Evolutionary conservation across 2,113 vertebrate genomes (phyloP).

Genomic region (Pseudonaja textilis): DNA sequence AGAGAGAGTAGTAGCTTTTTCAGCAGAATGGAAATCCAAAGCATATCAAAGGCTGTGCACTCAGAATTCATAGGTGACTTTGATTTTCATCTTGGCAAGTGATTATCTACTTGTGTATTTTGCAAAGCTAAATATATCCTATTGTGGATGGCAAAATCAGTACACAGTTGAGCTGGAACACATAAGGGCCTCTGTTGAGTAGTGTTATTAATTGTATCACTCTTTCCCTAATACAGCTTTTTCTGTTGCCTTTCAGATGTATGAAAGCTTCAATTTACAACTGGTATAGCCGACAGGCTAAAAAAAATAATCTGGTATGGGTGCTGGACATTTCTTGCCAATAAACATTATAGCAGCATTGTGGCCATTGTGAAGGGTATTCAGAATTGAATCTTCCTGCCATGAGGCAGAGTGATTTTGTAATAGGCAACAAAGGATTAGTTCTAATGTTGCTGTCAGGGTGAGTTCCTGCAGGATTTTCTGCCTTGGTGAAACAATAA

Average conservation of each 20-base stretch:
- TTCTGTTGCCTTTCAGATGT: neutral
- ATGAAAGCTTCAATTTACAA: neutral
- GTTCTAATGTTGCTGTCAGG: neutral
- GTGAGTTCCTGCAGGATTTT: neutral
- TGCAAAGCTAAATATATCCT: neutral
- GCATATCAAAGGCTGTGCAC: conserved; percentile 68
- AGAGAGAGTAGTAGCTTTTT: conserved; percentile 69
- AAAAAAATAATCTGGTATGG: neutral
- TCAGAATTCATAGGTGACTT: conserved; percentile 57
- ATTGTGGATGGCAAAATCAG: neutral
- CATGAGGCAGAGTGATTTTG: neutral
- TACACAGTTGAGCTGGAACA: conserved; percentile 15
- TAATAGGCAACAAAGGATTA: neutral
- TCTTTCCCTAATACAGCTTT: neutral
- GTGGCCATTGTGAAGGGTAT: neutral
- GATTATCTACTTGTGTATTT: conserved; percentile 6
- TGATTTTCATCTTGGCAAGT: conserved; percentile 12
- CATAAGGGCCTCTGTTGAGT: neutral
- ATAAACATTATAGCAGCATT: neutral
- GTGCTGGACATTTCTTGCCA: neutral
- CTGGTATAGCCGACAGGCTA: neutral
- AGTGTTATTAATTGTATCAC: neutral
- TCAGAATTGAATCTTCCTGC: neutral
- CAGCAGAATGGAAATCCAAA: conserved; percentile 69
- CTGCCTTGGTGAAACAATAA: neutral